These are phyloP conservation scores for Phoenicopterus ruber DNA, from an alignment of 2,113 vertebrate species.

Conservation along the genomic window DNA sequence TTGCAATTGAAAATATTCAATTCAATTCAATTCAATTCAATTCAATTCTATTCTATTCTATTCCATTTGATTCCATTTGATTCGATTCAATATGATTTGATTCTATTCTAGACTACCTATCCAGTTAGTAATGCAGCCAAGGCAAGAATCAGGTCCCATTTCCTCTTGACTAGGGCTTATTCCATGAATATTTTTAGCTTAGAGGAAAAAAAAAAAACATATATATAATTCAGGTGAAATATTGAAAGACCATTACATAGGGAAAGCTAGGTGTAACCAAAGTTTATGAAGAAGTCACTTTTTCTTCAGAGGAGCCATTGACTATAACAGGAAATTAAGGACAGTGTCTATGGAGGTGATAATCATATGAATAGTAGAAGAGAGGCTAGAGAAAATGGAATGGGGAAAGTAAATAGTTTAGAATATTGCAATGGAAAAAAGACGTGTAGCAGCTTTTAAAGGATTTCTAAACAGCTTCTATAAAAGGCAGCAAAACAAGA, in stretches of 20 bases:
- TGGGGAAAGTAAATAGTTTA: neutral
- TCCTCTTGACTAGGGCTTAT: neutral
- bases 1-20: neutral
- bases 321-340: neutral
- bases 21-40: neutral
- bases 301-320: neutral
- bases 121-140: neutral
- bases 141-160: neutral
- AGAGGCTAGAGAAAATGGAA: neutral
- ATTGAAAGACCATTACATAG: neutral
- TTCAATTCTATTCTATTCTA: too few species aligned
- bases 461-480: neutral
- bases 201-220: neutral
- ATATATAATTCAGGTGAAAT: neutral
- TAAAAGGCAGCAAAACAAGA: neutral
- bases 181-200: neutral
- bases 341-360: neutral
- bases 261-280: neutral
- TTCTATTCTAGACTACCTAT: neutral
- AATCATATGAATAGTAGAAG: neutral
- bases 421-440: neutral
- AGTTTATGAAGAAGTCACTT: neutral
- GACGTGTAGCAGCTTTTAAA: neutral
- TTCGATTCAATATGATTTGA: neutral
- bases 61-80: neutral